Conservation (phyloP, 2,797 vertebrate species). For the Poeciliopsis gracilis region DNA sequence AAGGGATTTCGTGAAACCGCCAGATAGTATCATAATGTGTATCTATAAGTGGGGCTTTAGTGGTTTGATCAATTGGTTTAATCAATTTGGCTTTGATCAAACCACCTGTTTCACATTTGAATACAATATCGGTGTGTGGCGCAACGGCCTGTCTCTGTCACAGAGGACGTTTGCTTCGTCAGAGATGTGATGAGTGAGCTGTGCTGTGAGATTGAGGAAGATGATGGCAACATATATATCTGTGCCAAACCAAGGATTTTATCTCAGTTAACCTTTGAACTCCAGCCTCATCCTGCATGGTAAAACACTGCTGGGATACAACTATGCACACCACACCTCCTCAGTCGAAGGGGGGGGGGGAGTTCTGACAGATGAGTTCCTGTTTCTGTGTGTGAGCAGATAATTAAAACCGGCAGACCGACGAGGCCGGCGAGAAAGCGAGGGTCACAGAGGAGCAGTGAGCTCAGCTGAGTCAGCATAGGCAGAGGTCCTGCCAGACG, state of each 20-base stretch:
- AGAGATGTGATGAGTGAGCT: neutral
- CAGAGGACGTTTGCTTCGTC: neutral
- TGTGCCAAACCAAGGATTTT: neutral
- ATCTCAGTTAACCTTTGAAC: neutral
- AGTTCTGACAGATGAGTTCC: conserved; percentile 52
- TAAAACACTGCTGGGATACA: neutral
- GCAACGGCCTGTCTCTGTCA: neutral
- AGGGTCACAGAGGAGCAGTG: conserved; percentile 48
- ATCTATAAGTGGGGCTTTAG: neutral
- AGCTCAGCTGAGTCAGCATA: conserved; percentile 23
- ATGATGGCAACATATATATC: neutral
- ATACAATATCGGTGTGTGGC: conserved; percentile 1
- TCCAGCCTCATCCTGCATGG: neutral
- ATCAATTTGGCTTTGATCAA: conserved; percentile 13
- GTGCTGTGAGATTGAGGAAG: neutral
- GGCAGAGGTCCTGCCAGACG: conserved; percentile 41
- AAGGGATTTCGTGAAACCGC: neutral
- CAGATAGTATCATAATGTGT: conserved; percentile 11
- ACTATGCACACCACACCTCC: neutral
- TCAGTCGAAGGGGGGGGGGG: conserved; percentile 11
- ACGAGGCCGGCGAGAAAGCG: conserved; percentile 59
- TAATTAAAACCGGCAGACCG: conserved; percentile 72
- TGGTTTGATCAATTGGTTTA: no score
- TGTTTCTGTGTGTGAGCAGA: conserved; percentile 39
- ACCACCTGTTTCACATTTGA: conserved; percentile 8